Base-by-base conservation (phyloP, 2,888 invertebrate species). In the Lacanobia wlatinum region DNA sequence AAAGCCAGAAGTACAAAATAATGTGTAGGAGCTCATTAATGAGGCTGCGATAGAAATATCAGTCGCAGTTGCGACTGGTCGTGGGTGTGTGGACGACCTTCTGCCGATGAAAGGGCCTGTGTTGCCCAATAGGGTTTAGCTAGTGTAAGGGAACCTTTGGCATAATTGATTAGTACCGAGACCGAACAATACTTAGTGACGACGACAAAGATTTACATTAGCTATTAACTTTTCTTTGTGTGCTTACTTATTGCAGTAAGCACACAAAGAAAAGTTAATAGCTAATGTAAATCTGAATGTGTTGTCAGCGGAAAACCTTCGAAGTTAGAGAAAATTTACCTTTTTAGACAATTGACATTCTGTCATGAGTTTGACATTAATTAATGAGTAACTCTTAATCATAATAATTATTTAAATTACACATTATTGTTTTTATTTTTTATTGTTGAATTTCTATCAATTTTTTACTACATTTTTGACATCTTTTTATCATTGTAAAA, bases 1-100 rank as follows among this genome's bases (percentile, higher is more conserved):
- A 78, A 85, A 77, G 52, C 9, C 63, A 63, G 70, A 48, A 63
- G 65, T 55, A 72, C 64, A 81, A 68, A 72, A 76, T 74, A 70
- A 69, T 72, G 81, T 80, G 87, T 86, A 85, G 86, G 86, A 78
- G 84, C 71, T 21, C 43, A 66, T 77, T 85, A 80, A 85, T 64
- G 76, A 82, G 74, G 72, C 76, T 76, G 50, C 63, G 70, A 76
- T 79, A 67, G 83, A 76, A 80, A 74, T 84, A 78, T 85, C 70
- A 76, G 64, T 68, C 63, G 67, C 65, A 71, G 76, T 79, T 84
- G 84, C 82, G 79, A 70, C 76, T 78, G 70, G 60, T 76, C 79
- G 88, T 88, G 84, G 88, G 88, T 80, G 88, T 86, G 84, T 62
- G 69, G 84, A 75, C 75, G 85, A 69, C 88, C 86, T 88, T 87